A percentile compares a stretch with the other conserved stretches of the same genome.
Conservation (phyloP, 2,113 vertebrate genomes). For the Hemiscyllium ocellatum region DNA sequence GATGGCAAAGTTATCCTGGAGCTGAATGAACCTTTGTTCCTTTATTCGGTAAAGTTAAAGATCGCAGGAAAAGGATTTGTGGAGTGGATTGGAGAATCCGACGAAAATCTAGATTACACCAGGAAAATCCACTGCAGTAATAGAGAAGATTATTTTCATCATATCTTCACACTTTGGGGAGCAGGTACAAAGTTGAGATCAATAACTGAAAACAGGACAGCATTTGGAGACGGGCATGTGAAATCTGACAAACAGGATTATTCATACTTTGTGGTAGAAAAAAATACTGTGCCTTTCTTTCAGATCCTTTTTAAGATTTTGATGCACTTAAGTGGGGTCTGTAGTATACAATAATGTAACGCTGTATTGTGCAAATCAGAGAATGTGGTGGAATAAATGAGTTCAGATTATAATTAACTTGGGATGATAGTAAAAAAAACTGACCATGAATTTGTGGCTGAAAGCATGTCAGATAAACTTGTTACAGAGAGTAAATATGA, state of each 20-base stretch:
- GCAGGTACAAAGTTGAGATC: constrained; percentile 44
- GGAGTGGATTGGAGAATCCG: constrained; percentile 49
- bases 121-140: constrained; percentile 47
- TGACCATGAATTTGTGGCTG: background rate
- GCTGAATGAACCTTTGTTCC: constrained; percentile 47
- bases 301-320: background rate
- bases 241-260: background rate
- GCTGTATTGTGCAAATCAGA: background rate
- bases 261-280: background rate
- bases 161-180: constrained; percentile 46
- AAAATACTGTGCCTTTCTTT: background rate
- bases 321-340: background rate
- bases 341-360: background rate
- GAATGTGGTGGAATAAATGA: background rate
- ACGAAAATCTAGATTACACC: constrained; percentile 43
- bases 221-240: background rate
- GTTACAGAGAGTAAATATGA: background rate
- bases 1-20: constrained; percentile 45
- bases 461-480: background rate
- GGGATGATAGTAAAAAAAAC: background rate
- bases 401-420: background rate
- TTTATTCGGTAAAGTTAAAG: constrained; percentile 47
- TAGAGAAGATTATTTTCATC: constrained; percentile 49
- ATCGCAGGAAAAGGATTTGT: constrained; percentile 50
- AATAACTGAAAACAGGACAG: background rate